These are phyloP conservation scores for Monochamus saltuarius DNA, from an alignment of 1,140 invertebrate genomes.

Conservation along the genomic window DNA sequence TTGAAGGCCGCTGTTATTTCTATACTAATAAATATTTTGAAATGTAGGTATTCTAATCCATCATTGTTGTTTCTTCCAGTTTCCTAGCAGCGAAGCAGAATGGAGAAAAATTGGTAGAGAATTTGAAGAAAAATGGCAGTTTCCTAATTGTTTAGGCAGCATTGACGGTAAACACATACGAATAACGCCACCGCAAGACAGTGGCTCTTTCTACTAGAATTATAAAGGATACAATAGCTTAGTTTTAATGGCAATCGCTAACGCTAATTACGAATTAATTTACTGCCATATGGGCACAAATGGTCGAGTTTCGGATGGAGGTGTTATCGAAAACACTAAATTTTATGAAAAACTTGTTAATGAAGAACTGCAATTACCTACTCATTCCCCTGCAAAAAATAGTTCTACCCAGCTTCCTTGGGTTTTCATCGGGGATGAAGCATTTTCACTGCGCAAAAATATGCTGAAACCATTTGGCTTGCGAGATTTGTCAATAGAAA, in stretches of 20 bases:
- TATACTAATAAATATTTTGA: neutral
- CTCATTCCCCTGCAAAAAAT: conserved; percentile 10
- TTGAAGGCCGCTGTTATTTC: no score
- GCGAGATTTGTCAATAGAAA: neutral
- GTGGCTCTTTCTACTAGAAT: conserved; percentile 14
- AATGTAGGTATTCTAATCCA: neutral
- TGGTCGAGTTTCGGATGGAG: neutral
- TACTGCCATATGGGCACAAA: conserved; percentile 11
- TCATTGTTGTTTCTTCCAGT: conserved; percentile 4
- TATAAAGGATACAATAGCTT: conserved; percentile 19
- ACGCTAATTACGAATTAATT: conserved; percentile 14
- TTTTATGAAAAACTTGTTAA: conserved; percentile 16
- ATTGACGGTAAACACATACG: conserved; percentile 51
- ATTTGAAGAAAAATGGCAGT: conserved; percentile 12
- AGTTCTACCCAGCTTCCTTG: conserved; percentile 24
- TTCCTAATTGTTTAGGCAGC: conserved; percentile 44
- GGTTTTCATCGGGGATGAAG: conserved; percentile 43
- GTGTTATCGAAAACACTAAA: conserved; percentile 11
- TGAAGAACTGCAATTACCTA: conserved; percentile 9
- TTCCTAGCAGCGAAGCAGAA: conserved; percentile 16
- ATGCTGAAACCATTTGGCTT: conserved; percentile 51
- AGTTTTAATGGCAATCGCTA: conserved; percentile 32
- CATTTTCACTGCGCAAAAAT: conserved; percentile 42
- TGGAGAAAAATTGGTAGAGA: neutral
- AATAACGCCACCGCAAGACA: conserved; percentile 19